Base-by-base conservation (phyloP, 1,140 invertebrate species). In the Ridgeia piscesae region DNA sequence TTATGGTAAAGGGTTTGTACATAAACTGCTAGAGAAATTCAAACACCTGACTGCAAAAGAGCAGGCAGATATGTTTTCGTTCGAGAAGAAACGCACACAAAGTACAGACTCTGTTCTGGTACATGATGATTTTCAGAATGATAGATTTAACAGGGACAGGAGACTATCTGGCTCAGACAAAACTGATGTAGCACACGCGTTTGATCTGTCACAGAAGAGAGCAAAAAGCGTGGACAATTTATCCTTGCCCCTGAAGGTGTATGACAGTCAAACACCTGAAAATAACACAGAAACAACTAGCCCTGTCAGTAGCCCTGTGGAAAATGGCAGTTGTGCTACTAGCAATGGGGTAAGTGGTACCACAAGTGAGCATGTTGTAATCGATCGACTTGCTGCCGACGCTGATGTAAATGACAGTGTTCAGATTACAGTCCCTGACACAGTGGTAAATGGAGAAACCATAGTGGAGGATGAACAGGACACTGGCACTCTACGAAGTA, bases 1-100 rank as follows among this genome's bases (percentile, higher is more conserved):
- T 31, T 95, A 95, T 34, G 94, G 94, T 34, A 94, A 94, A 33
- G 95, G 95, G 31, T 95, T 95, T 94, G 95, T 96, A 35, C 94
- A 95, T 92, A 95, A 95, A 93, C 93, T 95, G 33, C 92, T 94
- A 77, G 94, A 94, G 91, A 95, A 94, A 93, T 96, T 95, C 93
- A 91, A 94, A 88, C 93, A 94, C 34, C 92, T 95, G 92, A 93
- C 88, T 92, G 92, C 91, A 94, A 93, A 93, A 91, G 94, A 94
- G n/a, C 92, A 93, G 31, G 35, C 92, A 88, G 35, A 34, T 27
- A 8, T 90, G 92, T 33, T 89, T 58, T 42, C 88, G 33, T 92
- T 33, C 89, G 90, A 35, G 33, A 91, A 94, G 88, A 94, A 94
- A 93, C 92, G 94, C 27, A 94, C 94, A 58, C 94, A 94, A 50